These are phyloP conservation scores for Odobenus rosmarus DNA, from an alignment of 2,113 vertebrate genomes.

Conservation along the genomic window DNA sequence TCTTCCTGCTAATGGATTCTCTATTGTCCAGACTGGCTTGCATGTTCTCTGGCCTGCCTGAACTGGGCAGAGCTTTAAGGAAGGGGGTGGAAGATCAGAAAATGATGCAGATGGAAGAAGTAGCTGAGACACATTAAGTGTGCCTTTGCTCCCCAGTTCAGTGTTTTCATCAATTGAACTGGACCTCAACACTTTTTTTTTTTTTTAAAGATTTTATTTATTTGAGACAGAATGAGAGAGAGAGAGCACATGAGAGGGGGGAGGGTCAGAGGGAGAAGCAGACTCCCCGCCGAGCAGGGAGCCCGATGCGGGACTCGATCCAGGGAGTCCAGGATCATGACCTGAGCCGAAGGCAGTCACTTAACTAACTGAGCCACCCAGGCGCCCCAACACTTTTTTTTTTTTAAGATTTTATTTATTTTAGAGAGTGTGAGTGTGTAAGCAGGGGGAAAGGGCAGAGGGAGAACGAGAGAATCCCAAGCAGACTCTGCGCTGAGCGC, in stretches of 20 bases:
- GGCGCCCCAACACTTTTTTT: too few relatives aligned
- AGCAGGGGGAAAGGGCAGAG: not conserved
- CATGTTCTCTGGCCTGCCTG: not conserved
- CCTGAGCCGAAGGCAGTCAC: too few relatives aligned
- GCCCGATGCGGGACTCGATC: too few relatives aligned
- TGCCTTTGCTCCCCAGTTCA: not conserved
- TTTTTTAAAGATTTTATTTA: not conserved
- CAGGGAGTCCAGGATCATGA: too few relatives aligned
- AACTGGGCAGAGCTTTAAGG: not conserved
- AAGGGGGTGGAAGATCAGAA: not conserved
- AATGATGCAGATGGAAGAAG: not conserved
- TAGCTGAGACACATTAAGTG: not conserved
- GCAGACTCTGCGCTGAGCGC: not conserved
- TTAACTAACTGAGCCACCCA: too few relatives aligned
- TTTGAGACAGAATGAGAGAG: too few relatives aligned
- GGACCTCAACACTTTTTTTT: not conserved
- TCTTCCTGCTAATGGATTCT: not conserved
- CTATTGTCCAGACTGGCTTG: not conserved
- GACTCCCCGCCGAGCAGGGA: too few relatives aligned
- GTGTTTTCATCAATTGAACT: not conserved
- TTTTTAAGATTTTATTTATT: not conserved
- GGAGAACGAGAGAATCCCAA: not conserved
- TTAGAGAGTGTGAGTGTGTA: not conserved
- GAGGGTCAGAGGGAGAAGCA: too few relatives aligned
- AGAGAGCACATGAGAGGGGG: too few relatives aligned